phyloP scores from a whole-genome alignment of 1,140 invertebrate genomes.

The Sinella curviseta region DNA sequence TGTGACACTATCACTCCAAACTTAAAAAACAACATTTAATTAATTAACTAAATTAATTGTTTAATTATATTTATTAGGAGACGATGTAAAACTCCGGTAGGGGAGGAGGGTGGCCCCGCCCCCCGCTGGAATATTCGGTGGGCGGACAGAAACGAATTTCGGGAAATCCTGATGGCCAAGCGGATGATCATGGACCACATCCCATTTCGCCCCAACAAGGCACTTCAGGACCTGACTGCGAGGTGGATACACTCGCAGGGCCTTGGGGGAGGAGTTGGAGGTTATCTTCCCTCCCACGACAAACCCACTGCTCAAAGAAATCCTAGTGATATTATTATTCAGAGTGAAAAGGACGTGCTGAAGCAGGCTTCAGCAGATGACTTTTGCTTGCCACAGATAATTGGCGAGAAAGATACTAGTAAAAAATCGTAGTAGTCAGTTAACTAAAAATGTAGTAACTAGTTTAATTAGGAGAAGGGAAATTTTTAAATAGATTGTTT shows the following conservation, averaged over 20 bases:
- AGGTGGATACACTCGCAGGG: neutral
- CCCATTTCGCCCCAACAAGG: conserved; percentile 48
- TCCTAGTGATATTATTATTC: neutral
- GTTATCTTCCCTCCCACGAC: neutral
- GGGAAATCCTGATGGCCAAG: conserved; percentile 55
- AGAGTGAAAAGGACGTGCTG: neutral
- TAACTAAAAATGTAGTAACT: too few relatives aligned
- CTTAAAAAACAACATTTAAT: neutral
- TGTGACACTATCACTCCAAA: neutral
- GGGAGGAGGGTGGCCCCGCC: neutral
- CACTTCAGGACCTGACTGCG: conserved; percentile 28
- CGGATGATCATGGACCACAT: conserved; percentile 57
- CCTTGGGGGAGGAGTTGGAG: too few relatives aligned
- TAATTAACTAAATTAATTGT: neutral
- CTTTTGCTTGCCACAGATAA: too few relatives aligned
- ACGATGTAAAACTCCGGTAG: conserved; percentile 49
- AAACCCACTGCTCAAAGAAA: neutral
- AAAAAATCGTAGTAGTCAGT: neutral
- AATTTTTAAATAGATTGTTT: too few relatives aligned
- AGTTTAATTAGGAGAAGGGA: too few relatives aligned
- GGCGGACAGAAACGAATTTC: conserved; percentile 50
- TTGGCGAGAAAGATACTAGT: neutral
- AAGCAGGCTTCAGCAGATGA: neutral
- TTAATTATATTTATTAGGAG: conserved; percentile 44
- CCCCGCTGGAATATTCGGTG: conserved; percentile 38